Evolutionary conservation across 2,797 vertebrate genomes (phyloP), one percentile per base, ranked within the genome.

Genomic region (Acomys russatus): DNA sequence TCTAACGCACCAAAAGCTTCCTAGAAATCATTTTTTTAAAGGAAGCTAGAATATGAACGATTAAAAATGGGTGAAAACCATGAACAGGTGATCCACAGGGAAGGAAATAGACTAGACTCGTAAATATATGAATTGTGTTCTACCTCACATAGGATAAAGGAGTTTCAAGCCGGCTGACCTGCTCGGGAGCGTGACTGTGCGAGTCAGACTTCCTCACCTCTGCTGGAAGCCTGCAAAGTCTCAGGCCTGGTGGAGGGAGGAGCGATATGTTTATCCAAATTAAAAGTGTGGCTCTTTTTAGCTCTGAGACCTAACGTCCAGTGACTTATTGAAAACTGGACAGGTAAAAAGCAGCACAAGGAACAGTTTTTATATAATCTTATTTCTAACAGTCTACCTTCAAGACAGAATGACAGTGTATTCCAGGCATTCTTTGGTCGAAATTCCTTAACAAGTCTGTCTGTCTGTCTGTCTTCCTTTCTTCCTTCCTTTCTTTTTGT

Each of bases 381-480:
- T 66, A 51, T 68, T 85, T 68, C 44, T 25, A 85, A 51, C 44
- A 51, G 30, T 33, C 30, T 68, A 23, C 38, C 82, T 68, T 85
- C 15, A 30, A 68, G 83, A 23, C 18, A 68, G 38, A 49, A 1
- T 68, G 44, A 14, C 38, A 85, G 11, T 51, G 10, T 68, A 22
- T 44, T 49, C 44, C 30, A 66, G 82, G 38, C 11, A 9, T 68
- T 23, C 17, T 68, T 20, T 51, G 10, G 10, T 51, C 30, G 68
- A 68, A n/a, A 33, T 6, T 85, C 68, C 18, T 30, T n/a, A 51
- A 20, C 28, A 66, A 17, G 1, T 68, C 38, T 68, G 0, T 30
- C 0, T 38, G 3, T 2, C n/a, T 38, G 1, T 14, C 10, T 61
- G 18, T 17, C 1, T 10, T 8, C 33, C 66, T 0, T 70, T 30